These are phyloP conservation scores for Drosophila bocki DNA, from an alignment of 1,140 invertebrate species.

Conservation along the genomic window DNA sequence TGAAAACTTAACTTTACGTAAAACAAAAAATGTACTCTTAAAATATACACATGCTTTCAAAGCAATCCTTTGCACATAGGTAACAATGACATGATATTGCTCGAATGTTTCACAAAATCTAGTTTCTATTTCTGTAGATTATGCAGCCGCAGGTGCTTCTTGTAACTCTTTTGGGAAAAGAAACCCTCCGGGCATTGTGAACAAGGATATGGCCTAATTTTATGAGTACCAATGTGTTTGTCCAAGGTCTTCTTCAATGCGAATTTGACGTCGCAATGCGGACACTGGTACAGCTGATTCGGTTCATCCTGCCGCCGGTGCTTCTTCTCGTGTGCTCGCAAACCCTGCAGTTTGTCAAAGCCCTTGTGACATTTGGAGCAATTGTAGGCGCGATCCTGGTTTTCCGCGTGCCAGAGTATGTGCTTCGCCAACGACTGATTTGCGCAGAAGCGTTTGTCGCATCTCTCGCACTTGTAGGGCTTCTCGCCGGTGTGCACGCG, in stretches of 20 bases:
- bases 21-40: background rate
- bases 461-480: conserved; percentile 39
- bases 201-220: conserved; percentile 22
- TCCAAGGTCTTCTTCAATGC: conserved; percentile 25
- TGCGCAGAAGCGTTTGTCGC: conserved; percentile 34
- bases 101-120: too few relatives aligned
- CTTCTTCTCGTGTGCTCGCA: conserved; percentile 19
- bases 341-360: conserved; percentile 15
- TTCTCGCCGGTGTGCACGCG: conserved; percentile 50
- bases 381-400: conserved; percentile 18
- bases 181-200: conserved; percentile 31
- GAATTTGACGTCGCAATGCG: conserved; percentile 33
- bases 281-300: conserved; percentile 23
- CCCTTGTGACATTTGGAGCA: conserved; percentile 37
- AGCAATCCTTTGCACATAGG: conserved; percentile 2
- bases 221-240: conserved; percentile 38
- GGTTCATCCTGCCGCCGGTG: conserved; percentile 2
- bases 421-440: conserved; percentile 48
- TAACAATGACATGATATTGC: background rate
- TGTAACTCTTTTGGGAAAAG: conserved; percentile 33
- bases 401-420: conserved; percentile 30
- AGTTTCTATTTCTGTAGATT: conserved; percentile 1
- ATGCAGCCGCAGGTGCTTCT: conserved; percentile 10
- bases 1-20: background rate
- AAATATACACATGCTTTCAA: background rate